Percentiles rank a stretch among this genome's conserved stretches.
phyloP scores from a whole-genome alignment of 2,888 invertebrate species.

The Xylota sylvarum region DNA sequence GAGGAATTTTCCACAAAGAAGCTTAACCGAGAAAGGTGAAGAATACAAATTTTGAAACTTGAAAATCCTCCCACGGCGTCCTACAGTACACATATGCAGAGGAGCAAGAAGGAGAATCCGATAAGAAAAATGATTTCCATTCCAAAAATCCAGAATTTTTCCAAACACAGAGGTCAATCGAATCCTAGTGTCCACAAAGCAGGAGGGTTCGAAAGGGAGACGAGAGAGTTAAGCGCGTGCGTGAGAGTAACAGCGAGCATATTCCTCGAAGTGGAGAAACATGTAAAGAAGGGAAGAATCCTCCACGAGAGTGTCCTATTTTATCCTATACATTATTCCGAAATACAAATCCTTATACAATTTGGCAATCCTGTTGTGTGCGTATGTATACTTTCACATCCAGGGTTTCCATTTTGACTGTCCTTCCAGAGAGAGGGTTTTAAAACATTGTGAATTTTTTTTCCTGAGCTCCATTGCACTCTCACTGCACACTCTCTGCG shows the following conservation, averaged over 20 bases:
- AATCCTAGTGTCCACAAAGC: constrained; percentile 64
- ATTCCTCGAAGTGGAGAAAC: constrained; percentile 25
- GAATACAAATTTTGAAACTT: constrained; percentile 50
- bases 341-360: constrained; percentile 65
- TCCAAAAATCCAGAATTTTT: constrained; percentile 69
- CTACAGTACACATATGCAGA: constrained; percentile 48
- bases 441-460: constrained; percentile 19
- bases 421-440: constrained; percentile 37
- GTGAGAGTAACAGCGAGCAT: constrained; percentile 27
- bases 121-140: constrained; percentile 62
- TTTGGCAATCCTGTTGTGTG: constrained; percentile 71
- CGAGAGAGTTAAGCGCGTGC: constrained; percentile 6
- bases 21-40: constrained; percentile 28
- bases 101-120: constrained; percentile 56
- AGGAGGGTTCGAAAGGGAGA: constrained; percentile 53
- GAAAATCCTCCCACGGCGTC: constrained; percentile 75
- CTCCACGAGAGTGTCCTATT: constrained; percentile 63
- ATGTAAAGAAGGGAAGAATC: constrained; percentile 57
- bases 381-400: constrained; percentile 54
- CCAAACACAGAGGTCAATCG: constrained; percentile 22
- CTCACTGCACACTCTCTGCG: constrained; percentile 28
- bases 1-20: constrained; percentile 33
- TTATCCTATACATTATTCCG: constrained; percentile 48
- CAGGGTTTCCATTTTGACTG: constrained; percentile 65
- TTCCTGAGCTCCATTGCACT: constrained; percentile 58